Evolutionary conservation across 2,113 vertebrate genomes (phyloP).

Genomic region (Eclectus roratus): DNA sequence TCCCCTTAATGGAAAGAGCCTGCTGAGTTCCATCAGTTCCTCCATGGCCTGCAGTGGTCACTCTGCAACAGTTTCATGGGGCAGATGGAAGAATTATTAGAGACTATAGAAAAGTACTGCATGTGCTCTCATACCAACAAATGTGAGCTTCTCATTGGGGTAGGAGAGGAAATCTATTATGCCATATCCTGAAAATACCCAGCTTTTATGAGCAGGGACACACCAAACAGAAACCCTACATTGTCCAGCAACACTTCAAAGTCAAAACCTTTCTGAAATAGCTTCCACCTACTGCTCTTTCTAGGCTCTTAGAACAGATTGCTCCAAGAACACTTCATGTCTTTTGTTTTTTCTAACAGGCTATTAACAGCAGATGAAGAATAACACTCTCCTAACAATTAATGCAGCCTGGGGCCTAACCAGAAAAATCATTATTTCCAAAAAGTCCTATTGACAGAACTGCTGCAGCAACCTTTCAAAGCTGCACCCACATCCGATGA

Average conservation of each 20-base stretch:
- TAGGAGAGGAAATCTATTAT: not conserved
- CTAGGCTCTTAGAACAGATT: not conserved
- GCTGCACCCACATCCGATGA: not conserved
- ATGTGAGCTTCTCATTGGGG: not conserved
- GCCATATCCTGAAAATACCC: not conserved
- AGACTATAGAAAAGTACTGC: not conserved
- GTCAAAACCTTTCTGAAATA: slow-evolving; percentile 25
- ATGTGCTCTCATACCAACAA: not conserved
- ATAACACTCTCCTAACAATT: slow-evolving; percentile 5
- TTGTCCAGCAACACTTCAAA: not conserved
- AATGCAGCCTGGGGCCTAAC: not conserved
- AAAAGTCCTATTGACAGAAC: slow-evolving; percentile 7
- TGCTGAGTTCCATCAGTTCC: not conserved
- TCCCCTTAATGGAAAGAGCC: not conserved
- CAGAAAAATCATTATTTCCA: slow-evolving; percentile 25
- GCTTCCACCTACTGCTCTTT: not conserved
- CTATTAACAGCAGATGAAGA: slow-evolving; percentile 17
- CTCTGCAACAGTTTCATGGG: not conserved
- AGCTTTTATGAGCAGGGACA: not conserved
- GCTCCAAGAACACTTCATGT: not conserved
- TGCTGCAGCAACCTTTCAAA: slow-evolving; percentile 33
- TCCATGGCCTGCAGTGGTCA: not conserved
- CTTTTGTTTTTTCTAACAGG: not conserved
- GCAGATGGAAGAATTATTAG: not conserved
- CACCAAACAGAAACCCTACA: not conserved